Evolutionary conservation across 2,888 invertebrate genomes (phyloP), one percentile per base, ranked within the genome.

Genomic region (Cosmia trapezina): DNA sequence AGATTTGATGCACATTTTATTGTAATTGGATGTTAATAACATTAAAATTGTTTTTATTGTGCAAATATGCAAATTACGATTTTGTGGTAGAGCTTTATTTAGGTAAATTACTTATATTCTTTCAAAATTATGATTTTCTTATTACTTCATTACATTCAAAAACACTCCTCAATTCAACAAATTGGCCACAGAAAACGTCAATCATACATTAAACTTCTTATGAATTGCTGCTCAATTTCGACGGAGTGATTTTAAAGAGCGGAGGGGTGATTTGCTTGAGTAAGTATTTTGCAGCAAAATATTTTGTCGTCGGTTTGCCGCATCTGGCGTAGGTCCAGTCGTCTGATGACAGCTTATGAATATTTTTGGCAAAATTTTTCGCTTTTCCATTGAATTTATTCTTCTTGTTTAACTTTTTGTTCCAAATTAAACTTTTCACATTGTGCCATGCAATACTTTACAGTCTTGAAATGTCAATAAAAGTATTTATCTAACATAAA

Each of bases 321-420:
- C 95, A 95, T 92, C 95, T 96, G 96, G 96, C 96, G 93, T 86
- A 85, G 91, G 95, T 95, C 96, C 96, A 96, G 96, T 94, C 93
- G 93, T 91, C 89, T 94, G 95, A 95, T 96, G 96, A 95, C 96
- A 96, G 95, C 95, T 95, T 95, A 96, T 96, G 96, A 96, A 96
- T 96, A 95, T 96, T 96, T 95, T 94, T 94, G 95, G 93, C 95
- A 92, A 93, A 95, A 94, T 92, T 92, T 92, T 85, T 90, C 84
- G 93, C 92, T 90, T 93, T 91, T 91, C 93, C 89, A 92, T 90
- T 91, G 90, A 87, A 89, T 89, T 89, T 89, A 91, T 90, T 89
- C 91, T 92, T 89, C 88, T 90, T 92, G 90, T 94, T 93, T 89
- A 92, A 91, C 91, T 93, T 93, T 92, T 93, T 89, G 89, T 86